These are phyloP conservation scores for Sebastes vulpes DNA, from an alignment of 2,797 vertebrate genomes.

Conservation along the genomic window DNA sequence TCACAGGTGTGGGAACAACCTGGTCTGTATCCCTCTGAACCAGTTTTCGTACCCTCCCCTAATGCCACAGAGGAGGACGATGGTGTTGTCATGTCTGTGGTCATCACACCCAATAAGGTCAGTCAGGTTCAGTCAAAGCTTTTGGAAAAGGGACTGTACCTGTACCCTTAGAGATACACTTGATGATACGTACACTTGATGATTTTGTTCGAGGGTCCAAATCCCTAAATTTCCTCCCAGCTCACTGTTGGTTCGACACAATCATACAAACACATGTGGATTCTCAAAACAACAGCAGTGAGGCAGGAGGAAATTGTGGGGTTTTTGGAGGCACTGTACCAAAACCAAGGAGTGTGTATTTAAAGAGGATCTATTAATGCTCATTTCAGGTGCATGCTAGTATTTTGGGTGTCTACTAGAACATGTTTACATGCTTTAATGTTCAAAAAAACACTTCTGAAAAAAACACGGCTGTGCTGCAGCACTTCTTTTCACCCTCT, in stretches of 20 bases:
- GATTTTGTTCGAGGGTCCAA: not conserved
- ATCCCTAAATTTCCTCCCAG: not conserved
- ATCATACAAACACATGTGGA: no score
- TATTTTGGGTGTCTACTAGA: no score
- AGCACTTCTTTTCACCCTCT: no score
- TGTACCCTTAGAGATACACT: not conserved
- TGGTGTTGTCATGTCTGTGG: slow-evolving; percentile 91
- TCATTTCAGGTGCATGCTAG: no score
- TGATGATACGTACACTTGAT: not conserved
- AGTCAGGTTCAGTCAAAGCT: not conserved
- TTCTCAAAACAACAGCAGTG: no score
- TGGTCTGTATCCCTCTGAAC: slow-evolving; percentile 92
- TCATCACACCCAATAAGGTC: slow-evolving; percentile 90
- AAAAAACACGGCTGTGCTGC: no score
- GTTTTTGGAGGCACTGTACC: no score
- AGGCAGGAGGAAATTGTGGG: no score
- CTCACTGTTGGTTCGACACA: not conserved
- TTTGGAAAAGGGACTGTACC: not conserved
- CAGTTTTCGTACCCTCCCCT: slow-evolving; percentile 91
- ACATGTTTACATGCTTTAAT: no score
- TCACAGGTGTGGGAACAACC: slow-evolving; percentile 90
- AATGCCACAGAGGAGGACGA: slow-evolving; percentile 88
- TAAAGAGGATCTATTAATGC: no score
- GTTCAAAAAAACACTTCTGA: no score
- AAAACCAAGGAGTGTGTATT: no score